Base-by-base conservation (phyloP, 2,797 vertebrate genomes). In the Coluber constrictor region DNA sequence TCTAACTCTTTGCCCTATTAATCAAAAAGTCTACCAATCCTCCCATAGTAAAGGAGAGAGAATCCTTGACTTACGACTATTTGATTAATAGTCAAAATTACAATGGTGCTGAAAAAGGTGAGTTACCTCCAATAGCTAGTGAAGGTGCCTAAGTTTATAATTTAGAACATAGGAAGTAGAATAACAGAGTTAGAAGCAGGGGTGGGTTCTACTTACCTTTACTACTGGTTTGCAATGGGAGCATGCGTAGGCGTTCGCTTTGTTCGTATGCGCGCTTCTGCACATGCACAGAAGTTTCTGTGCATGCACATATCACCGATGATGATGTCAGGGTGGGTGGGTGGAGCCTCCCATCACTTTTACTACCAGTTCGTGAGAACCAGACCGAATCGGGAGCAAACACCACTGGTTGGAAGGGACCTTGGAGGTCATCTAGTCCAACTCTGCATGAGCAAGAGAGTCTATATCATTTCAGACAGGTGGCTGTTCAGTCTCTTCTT, bases 71-170 rank as follows among this genome's bases (percentile, higher is more conserved):
- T 66, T 66, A 66, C n/a, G 61, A 70, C 29, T 70, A n/a, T 70
- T 70, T 70, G 63, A n/a, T 70, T 70, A 70, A 70, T 1, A 70
- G 63, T 37, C n/a, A 74, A 74, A 0, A 7, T 37, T 74, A 37
- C n/a, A 74, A 74, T 37, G 66, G 16, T 18, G n/a, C 66, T 79
- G 74, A 79, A 79, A 79, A 37, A 43, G 74, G 8, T 10, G 74
- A 43, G 59, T 93, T 87, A 96, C 86, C 90, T 95, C 90, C 91
- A 95, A 96, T 92, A 94, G 90, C 95, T 96, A 96, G 89, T 95
- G 96, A 95, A 96, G 96, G 70, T 70, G 87, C 74, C 18, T 83
- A 79, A 91, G 83, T 93, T 92, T 91, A 90, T 89, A 12, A 87
- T 16, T 15, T 93, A 43, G 90, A 94, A 86, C 16, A 74, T 9